Evolutionary conservation across 1,140 invertebrate genomes (phyloP), one percentile per base, ranked within the genome.

Genomic region (Paralvinella palmiformis): DNA sequence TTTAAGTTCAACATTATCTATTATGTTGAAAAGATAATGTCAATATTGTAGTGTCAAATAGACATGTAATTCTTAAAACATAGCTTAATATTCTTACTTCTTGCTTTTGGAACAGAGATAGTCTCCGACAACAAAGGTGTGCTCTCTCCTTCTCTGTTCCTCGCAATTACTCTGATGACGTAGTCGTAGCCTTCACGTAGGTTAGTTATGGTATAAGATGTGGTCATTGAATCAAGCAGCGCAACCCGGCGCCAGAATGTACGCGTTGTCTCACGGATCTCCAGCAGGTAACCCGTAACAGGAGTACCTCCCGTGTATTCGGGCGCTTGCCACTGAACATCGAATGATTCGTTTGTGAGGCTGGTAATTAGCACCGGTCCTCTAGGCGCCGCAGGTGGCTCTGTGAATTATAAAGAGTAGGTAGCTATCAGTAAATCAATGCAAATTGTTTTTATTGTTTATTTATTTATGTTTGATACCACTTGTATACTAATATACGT

Each of bases 241-340:
- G 33, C 58, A 36, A 60, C 32, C 15, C 64, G 29, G 0, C 59
- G 32, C 72, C 75, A 79, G 0, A 58, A 68, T 1, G 62, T 68
- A 15, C 73, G 63, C 13, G 63, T 68, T 10, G 48, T 29, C 48
- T 66, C 64, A 13, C 59, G 82, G 81, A 90, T 94, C 78, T 98
- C 94, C 58, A 97, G 86, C 48, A 95, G 88, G 73, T 98, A 98
- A 75, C 96, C 96, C 1, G 92, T 94, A 62, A 98, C 86, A 24
- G 92, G 90, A 32, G 90, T 88, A 20, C 94, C 94, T n/a, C 92
- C 93, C 77, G 87, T 87, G 64, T 79, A 78, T 36, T 89, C 92
- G 1, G 95, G 94, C 70, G 94, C 90, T 73, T 87, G 89, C 95
- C 95, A 98, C 81, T 89, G 92, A 13, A 66, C 22, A 33, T 50